Base-by-base conservation (phyloP, 2,888 invertebrate genomes). In the Catocala sponsa region DNA sequence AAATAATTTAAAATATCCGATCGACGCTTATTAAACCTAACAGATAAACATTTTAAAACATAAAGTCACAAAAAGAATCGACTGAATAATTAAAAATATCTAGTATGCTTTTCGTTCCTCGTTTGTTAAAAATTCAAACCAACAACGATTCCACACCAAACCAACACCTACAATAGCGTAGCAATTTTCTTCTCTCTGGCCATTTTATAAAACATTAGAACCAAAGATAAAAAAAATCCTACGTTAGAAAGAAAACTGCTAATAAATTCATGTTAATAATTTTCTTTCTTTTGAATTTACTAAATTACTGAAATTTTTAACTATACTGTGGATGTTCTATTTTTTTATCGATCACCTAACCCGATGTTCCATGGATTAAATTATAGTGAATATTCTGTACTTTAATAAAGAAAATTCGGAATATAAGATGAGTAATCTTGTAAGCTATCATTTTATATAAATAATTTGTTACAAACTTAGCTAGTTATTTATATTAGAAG, bases 151-250 rank as follows among this genome's bases (percentile, higher is more conserved):
- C 6, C 32, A 13, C 33, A 6, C 12, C 12, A 6, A 44, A 43
- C 55, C 41, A 6, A 9, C 46, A n/a, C n/a, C n/a, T n/a, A n/a
- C n/a, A n/a, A 12, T 25, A 25, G 35, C 35, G 35, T 38, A 38
- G 35, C 6, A 38, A 53, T 43, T 50, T 59, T 46, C 43, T 50
- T 65, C 11, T 5, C 15, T 62, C n/a, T 13, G 15, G 33, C 0
- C 6, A 47, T 53, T 57, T 54, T 69, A 60, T 70, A 42, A 42
- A 42, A 42, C n/a, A 38, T 38, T 7, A 38, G 9, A 38, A 38
- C 35, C 42, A 42, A 44, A 44, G 44, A 13, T 12, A 44, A 44
- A n/a, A 12, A 44, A 44, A 44, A 6, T 44, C 15, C 46, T 38
- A 38, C 46, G 15, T 46, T 46, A 46, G 46, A 46, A 46, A 46